Base-by-base conservation (phyloP, 2,113 vertebrate species). In the Octodon degus region DNA sequence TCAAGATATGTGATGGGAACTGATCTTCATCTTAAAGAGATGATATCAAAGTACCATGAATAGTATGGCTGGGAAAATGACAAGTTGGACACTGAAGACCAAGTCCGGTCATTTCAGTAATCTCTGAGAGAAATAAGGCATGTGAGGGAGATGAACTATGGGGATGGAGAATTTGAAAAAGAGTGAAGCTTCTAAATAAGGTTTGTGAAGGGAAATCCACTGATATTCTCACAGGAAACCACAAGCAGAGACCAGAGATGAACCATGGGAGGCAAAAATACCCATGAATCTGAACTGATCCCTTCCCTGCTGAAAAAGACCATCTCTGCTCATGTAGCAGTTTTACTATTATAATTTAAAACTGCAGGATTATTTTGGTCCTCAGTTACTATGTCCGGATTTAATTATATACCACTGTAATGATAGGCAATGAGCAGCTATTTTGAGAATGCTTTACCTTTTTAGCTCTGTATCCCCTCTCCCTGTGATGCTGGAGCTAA, bases 371-470 rank as follows among this genome's bases (percentile, higher is more conserved):
- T 98, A 92, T 98, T 97, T 97, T 97, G 97, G 79, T 80, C 88
- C 83, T 72, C 22, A 9, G 95, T 97, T 97, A 92, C 92, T 97
- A 97, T 91, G 96, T 97, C 98, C 97, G 92, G 97, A 94, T 97
- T 98, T 98, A 98, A 98, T 98, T 98, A 98, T 96, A 94, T 47
- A 68, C 65, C 90, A 93, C 60, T 90, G 53, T 97, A 97, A 98
- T 97, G 92, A 91, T 92, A 96, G 86, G 95, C 80, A 98, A 98
- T 98, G 92, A 97, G 89, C 93, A 98, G 96, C 97, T 98, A 98
- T 98, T 98, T 94, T 91, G 96, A 96, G 98, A 79, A 80, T 58
- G 74, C 97, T 93, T 92, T 96, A 86, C 96, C 95, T 97, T 98
- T 95, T 94, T 93, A 97, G 88, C 93, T 96, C 97, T 90, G 34